Evolutionary conservation across 2,113 vertebrate genomes (phyloP).

Genomic region (Noctilio leporinus): DNA sequence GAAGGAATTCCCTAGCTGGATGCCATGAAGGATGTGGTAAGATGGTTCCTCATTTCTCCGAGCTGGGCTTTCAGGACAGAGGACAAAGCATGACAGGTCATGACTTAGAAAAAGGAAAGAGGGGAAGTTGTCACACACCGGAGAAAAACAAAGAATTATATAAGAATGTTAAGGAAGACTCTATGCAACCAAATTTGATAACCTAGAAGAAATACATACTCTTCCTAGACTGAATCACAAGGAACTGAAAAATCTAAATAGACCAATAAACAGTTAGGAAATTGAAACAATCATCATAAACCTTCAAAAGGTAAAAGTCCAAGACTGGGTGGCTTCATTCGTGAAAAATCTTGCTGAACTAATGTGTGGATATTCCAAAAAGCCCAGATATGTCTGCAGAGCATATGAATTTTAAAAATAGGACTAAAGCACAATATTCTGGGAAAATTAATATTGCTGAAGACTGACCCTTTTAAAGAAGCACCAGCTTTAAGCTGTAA

Average conservation of each 20-base stretch:
- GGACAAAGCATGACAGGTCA: accelerated
- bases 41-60: neutral
- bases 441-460: neutral
- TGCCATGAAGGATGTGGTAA: neutral
- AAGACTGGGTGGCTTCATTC: neutral
- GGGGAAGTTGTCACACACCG: neutral
- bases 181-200: neutral
- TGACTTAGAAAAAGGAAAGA: neutral
- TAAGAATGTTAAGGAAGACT: neutral
- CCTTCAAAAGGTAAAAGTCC: neutral
- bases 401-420: neutral
- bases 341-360: neutral
- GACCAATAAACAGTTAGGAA: neutral
- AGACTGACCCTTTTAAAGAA: neutral
- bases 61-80: neutral
- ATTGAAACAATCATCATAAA: neutral
- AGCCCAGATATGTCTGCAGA: neutral
- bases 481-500: neutral
- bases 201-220: neutral
- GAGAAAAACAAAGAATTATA: neutral
- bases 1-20: neutral
- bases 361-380: neutral
- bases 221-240: neutral
- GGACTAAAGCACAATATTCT: neutral
- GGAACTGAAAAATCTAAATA: neutral